Evolutionary conservation across 1,140 invertebrate genomes (phyloP).

Genomic region (Arctopsyche grandis): DNA sequence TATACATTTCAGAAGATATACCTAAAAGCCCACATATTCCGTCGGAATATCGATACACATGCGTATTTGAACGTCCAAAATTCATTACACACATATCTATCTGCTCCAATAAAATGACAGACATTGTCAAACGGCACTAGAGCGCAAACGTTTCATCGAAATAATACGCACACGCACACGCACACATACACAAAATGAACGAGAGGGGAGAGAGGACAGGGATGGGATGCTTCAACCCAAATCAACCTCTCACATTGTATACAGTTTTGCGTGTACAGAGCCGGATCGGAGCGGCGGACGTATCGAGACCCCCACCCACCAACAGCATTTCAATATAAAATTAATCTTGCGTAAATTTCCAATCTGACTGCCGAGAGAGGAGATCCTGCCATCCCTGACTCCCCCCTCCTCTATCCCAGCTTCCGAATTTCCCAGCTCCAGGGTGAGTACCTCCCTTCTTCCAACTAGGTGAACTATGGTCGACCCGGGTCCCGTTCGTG

Average conservation of each 20-base stretch:
- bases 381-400: too few species aligned
- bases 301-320: not conserved
- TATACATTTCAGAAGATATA: not conserved
- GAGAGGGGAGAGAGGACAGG: not conserved
- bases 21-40: not conserved
- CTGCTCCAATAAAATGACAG: not conserved
- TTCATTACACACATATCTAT: not conserved
- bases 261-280: not conserved
- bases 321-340: constrained; percentile 20
- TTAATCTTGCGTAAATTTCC: constrained; percentile 32
- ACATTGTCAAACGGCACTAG: constrained; percentile 10
- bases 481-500: not conserved
- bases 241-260: constrained; percentile 8
- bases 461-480: not conserved
- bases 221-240: not conserved
- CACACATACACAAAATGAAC: not conserved
- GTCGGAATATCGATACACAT: not conserved
- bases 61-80: not conserved
- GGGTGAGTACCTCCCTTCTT: not conserved
- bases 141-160: constrained; percentile 6
- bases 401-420: too few species aligned
- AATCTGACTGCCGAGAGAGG: constrained; percentile 25
- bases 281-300: not conserved
- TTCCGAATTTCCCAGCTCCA: too few species aligned
- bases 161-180: not conserved